Base-by-base conservation (phyloP, 2,888 invertebrate genomes). In the Lordiphosa andalusiaca region DNA sequence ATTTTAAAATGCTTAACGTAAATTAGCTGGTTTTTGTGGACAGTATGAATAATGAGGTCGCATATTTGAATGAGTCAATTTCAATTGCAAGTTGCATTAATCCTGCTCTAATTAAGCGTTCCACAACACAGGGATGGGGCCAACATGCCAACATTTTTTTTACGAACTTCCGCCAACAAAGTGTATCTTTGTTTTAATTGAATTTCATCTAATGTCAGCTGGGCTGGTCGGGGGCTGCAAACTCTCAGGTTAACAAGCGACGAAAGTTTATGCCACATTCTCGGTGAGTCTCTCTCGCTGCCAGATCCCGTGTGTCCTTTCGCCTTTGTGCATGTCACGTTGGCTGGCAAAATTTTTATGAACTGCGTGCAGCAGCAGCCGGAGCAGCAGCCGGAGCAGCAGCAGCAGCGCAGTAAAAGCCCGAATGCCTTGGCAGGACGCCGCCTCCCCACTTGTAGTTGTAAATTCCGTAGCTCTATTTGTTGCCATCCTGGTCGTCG, bases 1-100 rank as follows among this genome's bases (percentile, higher is more conserved):
- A 80, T 82, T 82, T 62, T 69, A 82, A 81, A 78, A 78, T 78
- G 78, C 78, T 82, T 71, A 78, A 80, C 75, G 76, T 66, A 80
- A 80, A 80, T 80, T 80, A 81, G 80, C 82, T 78, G 80, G 67
- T 75, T 78, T 69, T 62, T 75, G 82, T 66, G 77, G 69, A 77
- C 77, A 69, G 54, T 65, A 67, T 78, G 69, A 82, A 78, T 78
- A 81, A 78, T 82, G 82, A 75, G 82, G 67, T 66, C 48, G 55
- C 67, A 60, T 55, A 60, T 55, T 77, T 73, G 69, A 73, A 77
- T 71, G 72, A 77, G 77, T 81, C 77, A 71, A 77, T 77, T 77
- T 71, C 72, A 71, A 80, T 77, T 80, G 71, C 37, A 46, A 35
- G 53, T 49, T 49, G 50, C 12, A 49, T 51, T 51, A 23, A 25